These are phyloP conservation scores for Momotus momota DNA, from an alignment of 2,797 vertebrate species.

Conservation along the genomic window DNA sequence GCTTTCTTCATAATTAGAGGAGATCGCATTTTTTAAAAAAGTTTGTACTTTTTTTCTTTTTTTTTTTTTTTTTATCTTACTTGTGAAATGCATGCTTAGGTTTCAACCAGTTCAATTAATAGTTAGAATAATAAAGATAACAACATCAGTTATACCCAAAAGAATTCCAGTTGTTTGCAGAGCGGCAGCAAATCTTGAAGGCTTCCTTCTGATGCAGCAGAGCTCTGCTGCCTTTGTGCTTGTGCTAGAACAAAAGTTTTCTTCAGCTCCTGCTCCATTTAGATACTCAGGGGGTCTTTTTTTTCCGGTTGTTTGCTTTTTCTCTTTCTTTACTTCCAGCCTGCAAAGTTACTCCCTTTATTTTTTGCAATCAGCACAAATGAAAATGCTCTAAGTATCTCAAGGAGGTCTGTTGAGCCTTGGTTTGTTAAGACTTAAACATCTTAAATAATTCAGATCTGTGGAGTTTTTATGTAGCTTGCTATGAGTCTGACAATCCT, in stretches of 20 bases:
- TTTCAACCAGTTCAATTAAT: neutral
- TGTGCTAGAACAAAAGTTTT: neutral
- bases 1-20: neutral
- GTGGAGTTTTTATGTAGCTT: neutral
- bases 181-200: neutral
- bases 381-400: neutral
- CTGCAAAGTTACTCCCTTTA: neutral
- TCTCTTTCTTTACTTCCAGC: neutral
- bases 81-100: neutral
- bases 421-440: neutral
- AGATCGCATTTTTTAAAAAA: fast-evolving
- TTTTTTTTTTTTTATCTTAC: fast-evolving
- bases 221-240: neutral
- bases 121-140: neutral
- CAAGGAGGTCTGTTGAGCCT: neutral
- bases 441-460: conserved; percentile 43
- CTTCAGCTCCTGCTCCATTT: neutral
- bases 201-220: neutral
- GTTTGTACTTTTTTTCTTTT: neutral
- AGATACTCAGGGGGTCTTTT: neutral
- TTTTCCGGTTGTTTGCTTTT: neutral
- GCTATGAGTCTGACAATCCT: neutral
- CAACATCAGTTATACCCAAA: neutral
- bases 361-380: neutral
- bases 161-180: neutral